Base-by-base conservation (phyloP, 2,888 invertebrate genomes). In the Busseola fusca region DNA sequence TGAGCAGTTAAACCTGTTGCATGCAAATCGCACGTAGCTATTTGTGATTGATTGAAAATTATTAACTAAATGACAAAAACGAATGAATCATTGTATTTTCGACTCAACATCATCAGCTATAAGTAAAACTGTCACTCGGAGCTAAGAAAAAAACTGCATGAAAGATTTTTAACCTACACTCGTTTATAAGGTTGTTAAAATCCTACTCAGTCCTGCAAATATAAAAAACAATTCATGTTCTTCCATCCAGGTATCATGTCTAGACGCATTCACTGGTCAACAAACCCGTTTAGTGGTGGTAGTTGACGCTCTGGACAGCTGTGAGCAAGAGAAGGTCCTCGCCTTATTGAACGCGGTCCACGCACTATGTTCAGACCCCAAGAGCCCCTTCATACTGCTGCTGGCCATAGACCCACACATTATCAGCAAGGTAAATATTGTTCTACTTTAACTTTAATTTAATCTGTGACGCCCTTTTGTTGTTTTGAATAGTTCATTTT, bases 371-470 rank as follows among this genome's bases (percentile, higher is more conserved):
- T 98, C 99, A 21, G 98, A 99, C 89, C 97, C 98, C 4, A 98
- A 98, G 91, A 97, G 98, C 78, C 99, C 99, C 0, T 99, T 99
- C 94, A 98, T 99, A 86, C 97, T 99, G 74, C 97, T 99, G 80
- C 96, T 99, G 84, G 99, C 99, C 1, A 99, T 99, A 84, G 99
- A 99, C 96, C 99, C 99, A 1, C 99, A 99, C 94, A 98, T 99
- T 80, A 99, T 99, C 87, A 98, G 99, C 84, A 99, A 99, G 96
- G 99, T 98, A 80, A 83, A 86, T 75, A 76, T 72, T 30, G 1
- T n/a, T 10, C 6, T 27, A 58, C 7, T 37, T 34, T 25, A 21
- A 42, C 27, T 0, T 45, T 2, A 25, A 30, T 74, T 40, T 37
- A 62, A 58, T 62, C 18, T 62, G 68, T 68, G 68, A 64, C 10